Evolutionary conservation across 2,888 invertebrate species (phyloP).

Genomic region (Glyphotaelius pellucidus): DNA sequence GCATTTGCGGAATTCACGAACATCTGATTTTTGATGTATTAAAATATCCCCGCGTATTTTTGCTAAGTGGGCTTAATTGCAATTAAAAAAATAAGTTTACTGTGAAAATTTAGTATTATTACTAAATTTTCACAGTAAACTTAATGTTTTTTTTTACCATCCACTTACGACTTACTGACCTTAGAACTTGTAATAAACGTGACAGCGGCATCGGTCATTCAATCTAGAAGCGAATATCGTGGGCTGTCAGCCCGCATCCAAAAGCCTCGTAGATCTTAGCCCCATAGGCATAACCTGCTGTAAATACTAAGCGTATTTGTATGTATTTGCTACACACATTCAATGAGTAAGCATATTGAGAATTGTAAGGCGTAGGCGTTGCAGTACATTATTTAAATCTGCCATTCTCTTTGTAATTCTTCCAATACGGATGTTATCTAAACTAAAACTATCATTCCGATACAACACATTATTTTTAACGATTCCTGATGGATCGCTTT

Average conservation of each 20-base stretch:
- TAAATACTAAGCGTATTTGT: too few relatives aligned
- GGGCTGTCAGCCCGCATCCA: neutral
- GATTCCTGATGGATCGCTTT: neutral
- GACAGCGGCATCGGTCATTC: slow-evolving; percentile 10
- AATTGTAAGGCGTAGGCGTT: neutral
- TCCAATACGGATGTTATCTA: neutral
- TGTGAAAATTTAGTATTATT: too few relatives aligned
- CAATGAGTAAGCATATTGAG: neutral
- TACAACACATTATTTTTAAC: neutral
- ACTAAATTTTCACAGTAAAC: neutral
- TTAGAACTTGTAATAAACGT: neutral
- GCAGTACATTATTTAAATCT: neutral
- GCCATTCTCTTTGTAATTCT: neutral
- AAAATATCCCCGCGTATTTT: too few relatives aligned
- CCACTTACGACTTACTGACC: neutral
- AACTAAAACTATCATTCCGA: neutral
- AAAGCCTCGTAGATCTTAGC: neutral
- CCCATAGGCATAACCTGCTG: neutral
- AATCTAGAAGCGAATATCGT: slow-evolving; percentile 28
- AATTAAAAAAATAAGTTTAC: too few relatives aligned
- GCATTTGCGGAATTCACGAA: too few relatives aligned
- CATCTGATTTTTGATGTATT: too few relatives aligned
- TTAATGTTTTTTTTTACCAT: neutral
- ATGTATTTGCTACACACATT: too few relatives aligned
- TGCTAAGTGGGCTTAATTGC: neutral